These are phyloP conservation scores for Myotis myotis DNA, from an alignment of 2,797 vertebrate genomes.

Conservation along the genomic window DNA sequence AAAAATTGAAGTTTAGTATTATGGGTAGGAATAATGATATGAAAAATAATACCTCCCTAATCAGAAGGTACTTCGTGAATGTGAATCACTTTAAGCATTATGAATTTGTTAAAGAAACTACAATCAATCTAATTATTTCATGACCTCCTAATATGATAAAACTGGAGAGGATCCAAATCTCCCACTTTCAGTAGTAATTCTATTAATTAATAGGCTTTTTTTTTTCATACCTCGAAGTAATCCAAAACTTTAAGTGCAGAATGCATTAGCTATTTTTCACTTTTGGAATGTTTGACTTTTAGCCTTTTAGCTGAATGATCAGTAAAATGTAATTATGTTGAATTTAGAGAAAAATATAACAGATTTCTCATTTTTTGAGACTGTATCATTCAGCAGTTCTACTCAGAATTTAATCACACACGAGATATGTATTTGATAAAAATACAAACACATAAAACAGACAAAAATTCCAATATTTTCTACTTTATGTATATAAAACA, in stretches of 20 bases:
- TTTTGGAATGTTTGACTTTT: constrained; percentile 49
- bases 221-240: constrained; percentile 1
- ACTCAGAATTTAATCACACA: background rate
- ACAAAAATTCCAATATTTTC: background rate
- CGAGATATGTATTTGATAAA: background rate
- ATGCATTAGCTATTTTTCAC: constrained; percentile 17
- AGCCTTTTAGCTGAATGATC: constrained; percentile 27
- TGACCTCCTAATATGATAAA: constrained; percentile 16
- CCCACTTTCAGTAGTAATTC: constrained; percentile 31
- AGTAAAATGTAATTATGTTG: constrained; percentile 45
- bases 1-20: background rate
- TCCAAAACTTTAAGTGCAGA: constrained; percentile 12
- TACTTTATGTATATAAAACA: background rate
- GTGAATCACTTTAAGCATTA: background rate
- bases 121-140: constrained; percentile 34
- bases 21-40: background rate
- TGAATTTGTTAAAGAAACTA: constrained; percentile 19
- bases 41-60: background rate
- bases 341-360: background rate
- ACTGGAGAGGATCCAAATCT: background rate
- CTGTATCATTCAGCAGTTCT: background rate
- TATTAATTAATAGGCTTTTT: constrained; percentile 42
- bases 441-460: background rate
- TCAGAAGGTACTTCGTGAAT: background rate
- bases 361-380: background rate